A percentile compares a stretch with the other conserved stretches of the same genome.
Evolutionary conservation across 2,888 invertebrate species (phyloP).

Genomic region (Pterostichus madidus): DNA sequence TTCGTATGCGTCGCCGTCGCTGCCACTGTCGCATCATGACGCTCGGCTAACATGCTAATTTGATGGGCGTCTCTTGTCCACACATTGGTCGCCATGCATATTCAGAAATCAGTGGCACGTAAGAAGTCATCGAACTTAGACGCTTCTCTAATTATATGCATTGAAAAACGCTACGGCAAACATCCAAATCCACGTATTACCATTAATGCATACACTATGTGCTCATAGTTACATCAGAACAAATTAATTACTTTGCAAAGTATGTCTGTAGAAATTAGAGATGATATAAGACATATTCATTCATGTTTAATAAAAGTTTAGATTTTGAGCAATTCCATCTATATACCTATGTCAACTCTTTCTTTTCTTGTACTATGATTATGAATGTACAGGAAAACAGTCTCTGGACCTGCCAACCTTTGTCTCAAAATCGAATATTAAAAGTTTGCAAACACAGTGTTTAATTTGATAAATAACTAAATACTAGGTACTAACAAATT

Average conservation of each 20-base stretch:
- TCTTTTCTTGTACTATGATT: no score
- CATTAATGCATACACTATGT: neutral
- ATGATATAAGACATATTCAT: no score
- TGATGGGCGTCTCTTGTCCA: conserved; percentile 36
- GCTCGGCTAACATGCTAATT: conserved; percentile 28
- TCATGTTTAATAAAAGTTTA: no score
- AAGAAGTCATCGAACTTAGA: conserved; percentile 27
- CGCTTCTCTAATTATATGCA: conserved; percentile 12
- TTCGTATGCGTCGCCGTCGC: conserved; percentile 1
- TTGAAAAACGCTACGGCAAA: conserved; percentile 23
- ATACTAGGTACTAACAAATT: no score
- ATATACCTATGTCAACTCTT: no score
- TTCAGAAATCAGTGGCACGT: conserved; percentile 35
- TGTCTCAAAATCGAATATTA: no score
- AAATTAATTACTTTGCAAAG: conserved; percentile 21
- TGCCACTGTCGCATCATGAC: conserved; percentile 8
- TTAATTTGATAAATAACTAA: no score
- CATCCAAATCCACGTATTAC: conserved; percentile 8
- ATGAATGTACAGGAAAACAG: no score
- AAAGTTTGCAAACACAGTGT: no score
- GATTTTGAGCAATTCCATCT: no score
- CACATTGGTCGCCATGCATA: conserved; percentile 43
- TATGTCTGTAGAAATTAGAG: no score
- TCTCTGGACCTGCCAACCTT: no score
- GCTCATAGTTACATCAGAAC: neutral